Base-by-base conservation (phyloP, 1,140 invertebrate species). In the Mycetomoellerius zeteki region DNA sequence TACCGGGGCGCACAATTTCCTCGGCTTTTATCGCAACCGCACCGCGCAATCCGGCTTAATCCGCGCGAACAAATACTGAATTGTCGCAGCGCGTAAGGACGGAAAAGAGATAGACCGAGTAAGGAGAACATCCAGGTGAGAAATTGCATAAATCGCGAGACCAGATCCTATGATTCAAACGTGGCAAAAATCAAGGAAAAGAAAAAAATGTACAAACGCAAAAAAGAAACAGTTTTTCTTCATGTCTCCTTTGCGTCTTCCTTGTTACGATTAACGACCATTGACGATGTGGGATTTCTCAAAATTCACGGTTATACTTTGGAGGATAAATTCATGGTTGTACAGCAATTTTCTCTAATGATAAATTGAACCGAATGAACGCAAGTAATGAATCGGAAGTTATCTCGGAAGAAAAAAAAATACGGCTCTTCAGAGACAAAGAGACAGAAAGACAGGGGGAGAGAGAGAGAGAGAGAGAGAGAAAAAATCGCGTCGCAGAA, bases 21-120 rank as follows among this genome's bases (percentile, higher is more conserved):
- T 90, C 82, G 85, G 86, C 87, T 91, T 92, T 80, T 81, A 71
- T 5, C 73, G 69, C 27, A 19, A 86, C 75, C 47, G 62, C 47
- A 24, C 64, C 77, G 65, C 85, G 58, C 88, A 89, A 90, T 90
- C 91, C 87, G 73, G 52, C 80, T 91, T 94, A 92, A 91, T 91
- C 89, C 85, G 43, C 37, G 24, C 33, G 56, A 85, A 92, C 88
- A 92, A 93, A 93, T 91, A 89, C 82, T 84, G 88, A 92, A 93
- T 91, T 89, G 89, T 90, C 85, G 82, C 47, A 24, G 19, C 33
- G 72, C 58, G n/a, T 77, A 77, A 88, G 82, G 72, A 71, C 24
- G 50, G 81, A 78, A 85, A 85, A 82, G 85, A 72, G 64, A 12
- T 64, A 52, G 58, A 72, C n/a, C 56, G 60, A 64, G 65, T 78